phyloP scores from a whole-genome alignment of 1,140 invertebrate species.

The Latrodectus geometricus region DNA sequence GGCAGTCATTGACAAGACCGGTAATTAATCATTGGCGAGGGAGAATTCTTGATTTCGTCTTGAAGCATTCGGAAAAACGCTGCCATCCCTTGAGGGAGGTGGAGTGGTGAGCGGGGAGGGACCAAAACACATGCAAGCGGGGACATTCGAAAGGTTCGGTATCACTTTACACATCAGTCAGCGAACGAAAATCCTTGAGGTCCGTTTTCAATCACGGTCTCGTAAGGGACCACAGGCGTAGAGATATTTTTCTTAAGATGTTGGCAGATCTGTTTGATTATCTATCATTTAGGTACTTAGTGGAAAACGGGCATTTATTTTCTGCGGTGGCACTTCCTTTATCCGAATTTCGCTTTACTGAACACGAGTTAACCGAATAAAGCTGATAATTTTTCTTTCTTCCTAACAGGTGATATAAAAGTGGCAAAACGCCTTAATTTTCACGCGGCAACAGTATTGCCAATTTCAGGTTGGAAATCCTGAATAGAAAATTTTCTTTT shows the following conservation, averaged over 20 bases:
- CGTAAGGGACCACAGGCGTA: constrained; percentile 12
- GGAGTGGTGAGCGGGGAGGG: neutral
- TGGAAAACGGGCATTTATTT: too few relatives aligned
- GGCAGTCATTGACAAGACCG: constrained; percentile 26
- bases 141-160: constrained; percentile 5
- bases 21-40: constrained; percentile 47
- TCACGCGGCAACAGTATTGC: too few relatives aligned
- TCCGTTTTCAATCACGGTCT: constrained; percentile 41
- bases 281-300: too few relatives aligned
- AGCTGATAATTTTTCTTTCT: too few relatives aligned
- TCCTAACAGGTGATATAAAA: too few relatives aligned
- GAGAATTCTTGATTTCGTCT: constrained; percentile 20
- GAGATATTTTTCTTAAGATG: neutral
- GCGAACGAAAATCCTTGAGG: constrained; percentile 15
- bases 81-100: neutral
- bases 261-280: too few relatives aligned
- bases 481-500: too few relatives aligned
- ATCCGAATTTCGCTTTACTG: too few relatives aligned
- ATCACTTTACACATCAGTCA: constrained; percentile 50
- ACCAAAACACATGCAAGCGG: constrained; percentile 39
- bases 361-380: too few relatives aligned
- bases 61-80: neutral
- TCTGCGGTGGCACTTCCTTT: too few relatives aligned
- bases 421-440: too few relatives aligned
- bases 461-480: too few relatives aligned